phyloP scores from a whole-genome alignment of 2,113 vertebrate genomes.

The Odontophorus gujanensis region DNA sequence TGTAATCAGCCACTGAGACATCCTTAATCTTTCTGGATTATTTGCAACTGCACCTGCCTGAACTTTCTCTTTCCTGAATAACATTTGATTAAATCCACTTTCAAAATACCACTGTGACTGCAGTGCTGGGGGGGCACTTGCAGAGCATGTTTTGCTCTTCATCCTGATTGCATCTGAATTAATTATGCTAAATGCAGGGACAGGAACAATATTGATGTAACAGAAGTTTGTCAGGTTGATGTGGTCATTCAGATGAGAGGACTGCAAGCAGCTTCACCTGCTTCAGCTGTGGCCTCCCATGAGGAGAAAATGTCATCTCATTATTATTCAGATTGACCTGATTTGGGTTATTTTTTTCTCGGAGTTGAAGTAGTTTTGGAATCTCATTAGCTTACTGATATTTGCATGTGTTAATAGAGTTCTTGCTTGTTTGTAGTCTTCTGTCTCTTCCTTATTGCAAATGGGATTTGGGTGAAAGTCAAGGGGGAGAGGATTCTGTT shows the following conservation, averaged over 20 bases:
- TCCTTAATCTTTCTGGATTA: conserved; percentile 61
- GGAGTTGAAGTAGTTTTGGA: not conserved
- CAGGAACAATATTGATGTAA: conserved; percentile 74
- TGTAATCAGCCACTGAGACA: conserved; percentile 37
- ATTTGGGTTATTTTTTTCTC: conserved; percentile 59
- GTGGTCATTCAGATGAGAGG: conserved; percentile 55
- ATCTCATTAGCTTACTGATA: conserved; percentile 46
- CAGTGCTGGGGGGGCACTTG: not conserved
- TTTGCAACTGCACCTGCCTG: conserved; percentile 56
- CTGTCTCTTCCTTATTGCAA: not conserved
- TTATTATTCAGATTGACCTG: conserved; percentile 65
- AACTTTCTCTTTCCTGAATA: conserved; percentile 71
- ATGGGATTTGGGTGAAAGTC: not conserved
- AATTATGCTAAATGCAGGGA: conserved; percentile 63
- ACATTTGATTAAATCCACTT: conserved; percentile 73
- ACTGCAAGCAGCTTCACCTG: not conserved
- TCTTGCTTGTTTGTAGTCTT: conserved; percentile 45
- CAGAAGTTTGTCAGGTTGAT: conserved; percentile 70
- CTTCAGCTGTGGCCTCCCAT: not conserved
- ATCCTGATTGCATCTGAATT: conserved; percentile 71
- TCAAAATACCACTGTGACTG: conserved; percentile 49
- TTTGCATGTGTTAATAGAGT: conserved; percentile 67
- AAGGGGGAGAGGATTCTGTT: not conserved
- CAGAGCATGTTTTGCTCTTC: conserved; percentile 59
- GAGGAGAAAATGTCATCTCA: conserved; percentile 58